Evolutionary conservation across 2,888 invertebrate genomes (phyloP).

Genomic region (Apodemia zela): DNA sequence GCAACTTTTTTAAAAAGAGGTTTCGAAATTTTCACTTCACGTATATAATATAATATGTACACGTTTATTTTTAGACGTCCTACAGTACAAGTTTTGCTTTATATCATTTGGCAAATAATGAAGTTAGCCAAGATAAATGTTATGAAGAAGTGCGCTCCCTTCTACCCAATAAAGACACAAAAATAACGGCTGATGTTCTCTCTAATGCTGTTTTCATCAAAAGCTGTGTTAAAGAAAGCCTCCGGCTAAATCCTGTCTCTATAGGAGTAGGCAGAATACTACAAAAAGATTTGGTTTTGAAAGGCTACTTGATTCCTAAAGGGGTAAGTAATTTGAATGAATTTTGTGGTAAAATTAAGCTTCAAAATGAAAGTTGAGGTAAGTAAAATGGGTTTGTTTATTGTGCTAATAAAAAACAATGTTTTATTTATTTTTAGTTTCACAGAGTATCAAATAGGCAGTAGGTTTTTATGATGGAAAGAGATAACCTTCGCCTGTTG

Average conservation of each 20-base stretch:
- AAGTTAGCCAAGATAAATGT: conserved; percentile 83
- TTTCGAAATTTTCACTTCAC: no score
- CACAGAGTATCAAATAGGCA: no score
- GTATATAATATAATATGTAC: no score
- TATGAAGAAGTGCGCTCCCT: conserved; percentile 82
- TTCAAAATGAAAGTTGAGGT: no score
- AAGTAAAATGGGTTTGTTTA: neutral
- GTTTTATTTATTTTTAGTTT: no score
- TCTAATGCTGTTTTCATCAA: conserved; percentile 85
- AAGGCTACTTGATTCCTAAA: conserved; percentile 87
- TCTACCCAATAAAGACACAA: conserved; percentile 70
- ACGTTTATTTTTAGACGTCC: conserved; percentile 50
- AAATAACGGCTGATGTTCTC: conserved; percentile 79
- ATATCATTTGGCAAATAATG: conserved; percentile 88
- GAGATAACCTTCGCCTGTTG: no score
- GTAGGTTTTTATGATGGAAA: no score
- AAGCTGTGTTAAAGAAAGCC: conserved; percentile 91
- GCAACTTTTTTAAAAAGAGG: no score
- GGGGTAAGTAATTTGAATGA: conserved; percentile 77
- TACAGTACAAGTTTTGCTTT: conserved; percentile 88
- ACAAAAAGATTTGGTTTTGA: conserved; percentile 84
- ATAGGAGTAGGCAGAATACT: conserved; percentile 90
- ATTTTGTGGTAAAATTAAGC: no score
- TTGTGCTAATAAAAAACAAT: no score
- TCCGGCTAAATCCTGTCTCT: conserved; percentile 90